Evolutionary conservation across 2,113 vertebrate genomes (phyloP).

Genomic region (Sterrhoptilus dennistouni): DNA sequence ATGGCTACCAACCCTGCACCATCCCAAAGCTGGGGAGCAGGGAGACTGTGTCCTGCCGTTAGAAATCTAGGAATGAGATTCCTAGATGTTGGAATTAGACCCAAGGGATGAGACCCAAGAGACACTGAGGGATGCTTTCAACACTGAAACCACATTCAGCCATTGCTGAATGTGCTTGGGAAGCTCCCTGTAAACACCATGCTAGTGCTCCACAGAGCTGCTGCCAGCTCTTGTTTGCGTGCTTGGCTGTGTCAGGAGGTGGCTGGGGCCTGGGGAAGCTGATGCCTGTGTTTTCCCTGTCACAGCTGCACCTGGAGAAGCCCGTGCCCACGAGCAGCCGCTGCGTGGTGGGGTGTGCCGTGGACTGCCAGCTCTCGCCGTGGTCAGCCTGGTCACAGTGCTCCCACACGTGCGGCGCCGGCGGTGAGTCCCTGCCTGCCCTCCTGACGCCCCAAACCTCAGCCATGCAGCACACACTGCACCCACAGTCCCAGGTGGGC

Average conservation of each 20-base stretch:
- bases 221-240: fast-evolving
- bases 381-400: conserved; percentile 93
- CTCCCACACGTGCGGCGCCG: conserved; percentile 86
- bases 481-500: neutral
- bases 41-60: no score
- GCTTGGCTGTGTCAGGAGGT: neutral
- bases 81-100: neutral
- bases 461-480: fast-evolving
- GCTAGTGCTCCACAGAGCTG: fast-evolving
- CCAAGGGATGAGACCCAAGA: neutral
- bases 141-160: fast-evolving
- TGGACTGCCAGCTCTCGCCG: conserved; percentile 88
- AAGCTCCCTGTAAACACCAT: fast-evolving
- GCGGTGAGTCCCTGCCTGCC: conserved; percentile 75
- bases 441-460: fast-evolving
- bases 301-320: conserved; percentile 78
- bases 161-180: no score
- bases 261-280: neutral
- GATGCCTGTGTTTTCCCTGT: neutral
- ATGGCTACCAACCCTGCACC: neutral
- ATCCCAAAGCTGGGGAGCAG: neutral
- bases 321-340: conserved; percentile 70
- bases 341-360: conserved; percentile 85
- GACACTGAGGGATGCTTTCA: neutral
- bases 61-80: neutral